Percentiles rank a stretch among this genome's conserved stretches.
Evolutionary conservation across 2,113 vertebrate species (phyloP).

Genomic region (Eulacestoma nigropectus): DNA sequence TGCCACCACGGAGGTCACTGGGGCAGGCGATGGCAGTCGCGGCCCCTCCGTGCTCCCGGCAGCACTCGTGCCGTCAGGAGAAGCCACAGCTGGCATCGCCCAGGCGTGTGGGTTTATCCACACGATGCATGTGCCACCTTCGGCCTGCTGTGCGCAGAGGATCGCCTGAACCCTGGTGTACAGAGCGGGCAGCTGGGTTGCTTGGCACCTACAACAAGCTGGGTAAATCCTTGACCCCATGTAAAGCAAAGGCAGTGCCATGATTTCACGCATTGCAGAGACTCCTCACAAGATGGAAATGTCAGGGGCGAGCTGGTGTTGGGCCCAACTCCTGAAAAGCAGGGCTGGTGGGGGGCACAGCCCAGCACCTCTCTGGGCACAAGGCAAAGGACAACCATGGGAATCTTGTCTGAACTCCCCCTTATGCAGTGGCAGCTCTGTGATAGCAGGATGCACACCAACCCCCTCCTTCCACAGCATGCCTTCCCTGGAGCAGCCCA

Average conservation of each 20-base stretch:
- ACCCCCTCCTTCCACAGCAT: background rate
- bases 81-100: background rate
- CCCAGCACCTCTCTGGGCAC: background rate
- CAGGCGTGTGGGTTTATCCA: background rate
- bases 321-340: background rate
- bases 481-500: background rate
- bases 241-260: background rate
- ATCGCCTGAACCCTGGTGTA: accelerated
- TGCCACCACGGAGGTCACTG: background rate
- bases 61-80: background rate
- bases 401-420: background rate
- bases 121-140: accelerated
- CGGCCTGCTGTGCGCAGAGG: too few species aligned
- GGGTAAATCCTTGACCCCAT: background rate
- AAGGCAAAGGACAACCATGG: background rate
- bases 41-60: background rate
- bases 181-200: background rate
- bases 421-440: background rate
- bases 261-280: background rate
- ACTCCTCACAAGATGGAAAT: background rate
- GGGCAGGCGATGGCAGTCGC: accelerated
- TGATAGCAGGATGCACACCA: background rate
- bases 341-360: background rate
- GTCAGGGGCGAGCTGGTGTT: accelerated
- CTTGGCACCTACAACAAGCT: background rate